phyloP scores from a whole-genome alignment of 2,888 invertebrate species.

The Habroteleia sp. region DNA sequence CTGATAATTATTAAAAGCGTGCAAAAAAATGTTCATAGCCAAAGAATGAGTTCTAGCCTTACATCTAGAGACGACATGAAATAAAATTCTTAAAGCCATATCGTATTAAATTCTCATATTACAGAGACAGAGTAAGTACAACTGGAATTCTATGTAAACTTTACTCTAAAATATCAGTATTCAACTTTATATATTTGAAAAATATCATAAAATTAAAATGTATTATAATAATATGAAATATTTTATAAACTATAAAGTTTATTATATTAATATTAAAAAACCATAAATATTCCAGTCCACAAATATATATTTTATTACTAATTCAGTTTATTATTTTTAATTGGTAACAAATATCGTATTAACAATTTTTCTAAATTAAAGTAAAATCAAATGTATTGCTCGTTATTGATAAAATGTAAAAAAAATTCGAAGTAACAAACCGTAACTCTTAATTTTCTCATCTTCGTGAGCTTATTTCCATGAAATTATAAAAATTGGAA shows the following conservation, averaged over 20 bases:
- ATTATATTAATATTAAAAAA: too few species aligned
- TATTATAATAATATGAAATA: too few species aligned
- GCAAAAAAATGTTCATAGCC: constrained; percentile 25
- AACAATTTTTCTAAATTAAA: background rate
- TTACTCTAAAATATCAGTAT: constrained; percentile 14
- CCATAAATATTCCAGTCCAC: too few species aligned
- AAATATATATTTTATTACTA: background rate
- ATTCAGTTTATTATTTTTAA: too few species aligned
- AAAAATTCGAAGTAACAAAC: constrained; percentile 9
- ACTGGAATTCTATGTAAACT: constrained; percentile 25
- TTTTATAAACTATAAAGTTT: too few species aligned
- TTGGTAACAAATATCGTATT: too few species aligned
- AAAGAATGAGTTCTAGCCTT: constrained; percentile 31
- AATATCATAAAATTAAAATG: too few species aligned
- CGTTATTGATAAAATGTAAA: background rate
- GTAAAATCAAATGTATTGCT: constrained; percentile 14
- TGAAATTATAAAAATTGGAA: constrained; percentile 17
- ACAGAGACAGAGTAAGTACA: constrained; percentile 41
- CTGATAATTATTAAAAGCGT: constrained; percentile 30
- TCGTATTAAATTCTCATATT: constrained; percentile 49
- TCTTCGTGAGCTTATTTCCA: constrained; percentile 8
- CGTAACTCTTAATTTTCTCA: constrained; percentile 10
- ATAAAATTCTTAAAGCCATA: constrained; percentile 51
- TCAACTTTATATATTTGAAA: background rate
- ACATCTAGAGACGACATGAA: constrained; percentile 43